Percentiles rank a stretch among this genome's conserved stretches.
phyloP scores from a whole-genome alignment of 1,140 invertebrate genomes.

The Trichoplusia ni region DNA sequence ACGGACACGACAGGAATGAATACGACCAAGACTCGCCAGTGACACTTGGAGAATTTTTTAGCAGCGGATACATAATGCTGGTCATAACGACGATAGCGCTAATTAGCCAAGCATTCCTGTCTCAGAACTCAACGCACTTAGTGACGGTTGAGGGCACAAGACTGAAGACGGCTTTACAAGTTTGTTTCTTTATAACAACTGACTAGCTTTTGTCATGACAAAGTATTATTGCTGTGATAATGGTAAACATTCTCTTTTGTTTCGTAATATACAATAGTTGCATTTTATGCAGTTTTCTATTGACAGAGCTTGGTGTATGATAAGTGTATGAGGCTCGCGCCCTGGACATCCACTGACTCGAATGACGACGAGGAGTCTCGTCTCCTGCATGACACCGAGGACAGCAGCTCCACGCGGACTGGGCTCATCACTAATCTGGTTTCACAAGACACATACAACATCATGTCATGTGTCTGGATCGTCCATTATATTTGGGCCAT shows the following conservation, averaged over 20 bases:
- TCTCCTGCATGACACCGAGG: slow-evolving; percentile 48
- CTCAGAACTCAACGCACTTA: slow-evolving; percentile 92
- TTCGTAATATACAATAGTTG: slow-evolving; percentile 10
- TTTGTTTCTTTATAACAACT: slow-evolving; percentile 53
- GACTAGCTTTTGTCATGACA: neutral
- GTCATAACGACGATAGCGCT: slow-evolving; percentile 87
- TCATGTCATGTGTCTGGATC: slow-evolving; percentile 93
- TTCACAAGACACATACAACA: slow-evolving; percentile 90
- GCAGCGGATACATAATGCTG: slow-evolving; percentile 90
- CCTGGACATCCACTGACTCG: slow-evolving; percentile 77
- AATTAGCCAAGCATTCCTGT: slow-evolving; percentile 89
- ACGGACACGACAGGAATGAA: slow-evolving; percentile 29
- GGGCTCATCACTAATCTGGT: slow-evolving; percentile 91
- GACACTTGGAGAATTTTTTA: slow-evolving; percentile 83
- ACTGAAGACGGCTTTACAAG: slow-evolving; percentile 90
- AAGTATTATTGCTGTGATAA: neutral
- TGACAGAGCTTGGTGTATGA: slow-evolving; percentile 86
- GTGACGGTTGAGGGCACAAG: slow-evolving; percentile 91
- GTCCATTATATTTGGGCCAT: slow-evolving; percentile 94
- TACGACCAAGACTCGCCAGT: slow-evolving; percentile 47
- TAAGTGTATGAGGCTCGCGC: slow-evolving; percentile 74
- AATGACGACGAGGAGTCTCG: slow-evolving; percentile 59
- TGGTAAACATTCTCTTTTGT: neutral
- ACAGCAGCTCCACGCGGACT: slow-evolving; percentile 76
- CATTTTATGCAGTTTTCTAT: slow-evolving; percentile 36